Evolutionary conservation across 1,140 invertebrate species (phyloP).

Genomic region (Drosophila rufa): DNA sequence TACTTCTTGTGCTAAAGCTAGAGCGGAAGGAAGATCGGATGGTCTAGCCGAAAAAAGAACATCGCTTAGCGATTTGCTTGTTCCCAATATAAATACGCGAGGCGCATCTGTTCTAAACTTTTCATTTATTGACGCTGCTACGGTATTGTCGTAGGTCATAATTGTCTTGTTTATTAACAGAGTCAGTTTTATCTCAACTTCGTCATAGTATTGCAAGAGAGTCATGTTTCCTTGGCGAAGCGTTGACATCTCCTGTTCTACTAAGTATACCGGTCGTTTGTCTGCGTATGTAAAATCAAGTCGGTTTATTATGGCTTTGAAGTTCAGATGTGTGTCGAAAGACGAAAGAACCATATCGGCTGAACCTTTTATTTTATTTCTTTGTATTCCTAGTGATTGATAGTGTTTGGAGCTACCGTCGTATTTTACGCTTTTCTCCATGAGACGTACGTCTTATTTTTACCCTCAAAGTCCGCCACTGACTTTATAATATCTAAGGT

Average conservation of each 20-base stretch:
- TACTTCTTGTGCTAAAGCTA: background rate
- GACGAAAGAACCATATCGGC: conserved; percentile 43
- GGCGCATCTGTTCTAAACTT: too few species aligned
- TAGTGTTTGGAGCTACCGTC: conserved; percentile 45
- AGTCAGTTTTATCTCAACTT: background rate
- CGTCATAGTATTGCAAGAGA: too few species aligned
- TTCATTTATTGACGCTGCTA: background rate
- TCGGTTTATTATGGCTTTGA: too few species aligned
- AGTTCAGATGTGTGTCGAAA: too few species aligned
- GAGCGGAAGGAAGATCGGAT: too few species aligned
- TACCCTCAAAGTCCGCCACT: conserved; percentile 43
- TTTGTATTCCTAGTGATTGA: conserved; percentile 43
- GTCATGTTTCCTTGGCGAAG: background rate
- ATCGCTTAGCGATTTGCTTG: too few species aligned
- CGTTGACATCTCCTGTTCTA: conserved; percentile 12
- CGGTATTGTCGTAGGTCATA: conserved; percentile 3
- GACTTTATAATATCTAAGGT: conserved; percentile 45
- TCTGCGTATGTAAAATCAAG: conserved; percentile 15
- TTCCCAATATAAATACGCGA: too few species aligned
- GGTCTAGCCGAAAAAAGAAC: too few species aligned
- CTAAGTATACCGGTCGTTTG: conserved; percentile 13
- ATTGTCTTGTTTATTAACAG: conserved; percentile 11
- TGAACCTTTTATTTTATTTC: conserved; percentile 54
- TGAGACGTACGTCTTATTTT: conserved; percentile 42
- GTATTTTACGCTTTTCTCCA: conserved; percentile 45